Conservation (phyloP, 2,888 invertebrate species). For the Lepeophtheirus nordmannii region DNA sequence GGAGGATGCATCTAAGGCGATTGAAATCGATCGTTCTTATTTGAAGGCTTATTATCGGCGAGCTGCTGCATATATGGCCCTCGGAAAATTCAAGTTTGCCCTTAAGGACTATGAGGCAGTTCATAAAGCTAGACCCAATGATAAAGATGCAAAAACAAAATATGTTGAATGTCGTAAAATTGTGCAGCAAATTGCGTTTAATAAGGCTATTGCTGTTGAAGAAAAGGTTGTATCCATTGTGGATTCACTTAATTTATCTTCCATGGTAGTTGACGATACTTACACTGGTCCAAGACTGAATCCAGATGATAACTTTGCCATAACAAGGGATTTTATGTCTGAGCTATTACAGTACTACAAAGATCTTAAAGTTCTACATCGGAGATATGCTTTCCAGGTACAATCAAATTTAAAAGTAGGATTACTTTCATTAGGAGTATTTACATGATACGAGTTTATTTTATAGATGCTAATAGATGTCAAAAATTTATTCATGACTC, state of each 20-base stretch:
- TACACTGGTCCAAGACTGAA: constrained; percentile 80
- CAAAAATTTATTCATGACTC: constrained; percentile 62
- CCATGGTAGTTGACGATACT: constrained; percentile 89
- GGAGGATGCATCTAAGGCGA: constrained; percentile 74
- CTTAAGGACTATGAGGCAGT: constrained; percentile 84
- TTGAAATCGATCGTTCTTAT: constrained; percentile 73
- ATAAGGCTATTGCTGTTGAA: constrained; percentile 88
- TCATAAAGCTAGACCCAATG: constrained; percentile 74
- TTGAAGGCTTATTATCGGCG: constrained; percentile 92
- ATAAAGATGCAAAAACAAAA: constrained; percentile 82
- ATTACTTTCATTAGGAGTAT: neutral
- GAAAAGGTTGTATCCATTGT: constrained; percentile 58
- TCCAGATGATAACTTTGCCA: constrained; percentile 65
- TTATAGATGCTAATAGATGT: constrained; percentile 68
- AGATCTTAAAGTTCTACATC: constrained; percentile 78
- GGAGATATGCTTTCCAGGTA: constrained; percentile 72
- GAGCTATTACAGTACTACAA: constrained; percentile 78
- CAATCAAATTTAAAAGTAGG: neutral
- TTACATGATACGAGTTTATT: neutral
- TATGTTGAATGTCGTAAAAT: constrained; percentile 89
- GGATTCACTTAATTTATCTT: constrained; percentile 72
- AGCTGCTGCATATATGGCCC: constrained; percentile 89
- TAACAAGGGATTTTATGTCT: constrained; percentile 56
- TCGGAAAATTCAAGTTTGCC: constrained; percentile 92
- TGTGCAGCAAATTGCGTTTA: constrained; percentile 82